These are phyloP conservation scores for Proterorhinus semilunaris DNA, from an alignment of 2,113 vertebrate genomes.

Conservation along the genomic window DNA sequence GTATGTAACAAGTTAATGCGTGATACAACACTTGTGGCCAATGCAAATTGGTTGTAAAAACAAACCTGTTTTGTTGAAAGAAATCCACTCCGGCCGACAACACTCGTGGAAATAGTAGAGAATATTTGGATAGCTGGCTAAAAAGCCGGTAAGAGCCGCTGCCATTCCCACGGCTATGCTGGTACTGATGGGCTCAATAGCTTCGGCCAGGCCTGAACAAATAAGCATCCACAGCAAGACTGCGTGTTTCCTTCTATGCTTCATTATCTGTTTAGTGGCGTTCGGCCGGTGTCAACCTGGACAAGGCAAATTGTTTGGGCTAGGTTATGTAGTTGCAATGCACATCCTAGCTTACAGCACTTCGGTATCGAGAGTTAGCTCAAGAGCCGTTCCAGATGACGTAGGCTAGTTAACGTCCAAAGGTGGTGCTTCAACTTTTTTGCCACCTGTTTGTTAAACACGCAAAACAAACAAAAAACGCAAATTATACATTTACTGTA, in stretches of 20 bases:
- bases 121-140: slow-evolving; percentile 71
- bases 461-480: no score
- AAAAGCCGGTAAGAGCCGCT: slow-evolving; percentile 74
- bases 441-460: no score
- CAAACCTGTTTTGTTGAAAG: slow-evolving; percentile 73
- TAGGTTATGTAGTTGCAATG: no score
- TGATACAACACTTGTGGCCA: not conserved
- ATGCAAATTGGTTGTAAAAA: not conserved
- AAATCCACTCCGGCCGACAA: slow-evolving; percentile 77
- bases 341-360: no score
- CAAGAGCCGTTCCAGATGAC: no score
- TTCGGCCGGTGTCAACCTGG: not conserved
- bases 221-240: slow-evolving; percentile 46
- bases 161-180: slow-evolving; percentile 78
- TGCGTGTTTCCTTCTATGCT: slow-evolving; percentile 11
- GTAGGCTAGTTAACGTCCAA: no score
- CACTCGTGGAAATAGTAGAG: slow-evolving; percentile 76
- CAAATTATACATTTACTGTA: no score
- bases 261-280: slow-evolving; percentile 28
- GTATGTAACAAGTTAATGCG: not conserved
- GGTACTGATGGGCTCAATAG: slow-evolving; percentile 76
- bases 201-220: slow-evolving; percentile 33
- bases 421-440: no score
- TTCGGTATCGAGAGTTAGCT: no score
- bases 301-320: not conserved